Evolutionary conservation across 2,888 invertebrate species (phyloP), one percentile per base, ranked within the genome.

Genomic region (Malthinus seriepunctatus): DNA sequence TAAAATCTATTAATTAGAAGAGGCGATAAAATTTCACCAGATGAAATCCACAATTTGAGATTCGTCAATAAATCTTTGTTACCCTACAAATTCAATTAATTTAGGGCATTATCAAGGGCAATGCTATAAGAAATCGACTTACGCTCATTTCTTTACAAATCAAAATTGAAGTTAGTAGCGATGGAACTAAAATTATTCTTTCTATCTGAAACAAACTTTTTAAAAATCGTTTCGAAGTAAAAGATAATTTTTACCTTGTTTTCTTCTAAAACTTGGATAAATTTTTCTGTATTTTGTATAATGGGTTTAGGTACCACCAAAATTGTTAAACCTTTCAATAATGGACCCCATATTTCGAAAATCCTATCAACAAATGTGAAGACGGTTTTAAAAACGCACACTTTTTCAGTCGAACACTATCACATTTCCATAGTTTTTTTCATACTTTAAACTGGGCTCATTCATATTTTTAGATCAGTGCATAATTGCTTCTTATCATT

Each of bases 291-390:
- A 74, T 92, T 87, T 69, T 86, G 86, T 0, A 89, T 90, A 0
- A 85, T 80, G 8, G 82, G 82, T 66, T 85, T 86, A 0, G 90
- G 83, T 9, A 93, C 81, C 3, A 92, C 84, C 11, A 92, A 73
- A 49, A 93, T 72, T 0, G 88, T 83, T 59, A 82, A 78, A 0
- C 86, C 88, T 60, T 87, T 86, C 9, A 92, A 79, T 46, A 93
- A 73, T 0, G 91, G 88, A 0, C 88, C 88, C 88, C 92, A 91
- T 48, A 93, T 85, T 79, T 93, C 93, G 2, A 88, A 84, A 3
- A 91, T 86, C 0, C 92, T 89, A 74, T 93, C 93, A 5, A 93
- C 92, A 72, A 93, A 93, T 0, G 92, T 92, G 9, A 93, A 76
- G 0, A 93, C 89, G 0, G 93, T 93, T 77, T 93, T 93, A 80